These are phyloP conservation scores for Cheirogaleus medius DNA, from an alignment of 2,113 vertebrate genomes.

Conservation along the genomic window DNA sequence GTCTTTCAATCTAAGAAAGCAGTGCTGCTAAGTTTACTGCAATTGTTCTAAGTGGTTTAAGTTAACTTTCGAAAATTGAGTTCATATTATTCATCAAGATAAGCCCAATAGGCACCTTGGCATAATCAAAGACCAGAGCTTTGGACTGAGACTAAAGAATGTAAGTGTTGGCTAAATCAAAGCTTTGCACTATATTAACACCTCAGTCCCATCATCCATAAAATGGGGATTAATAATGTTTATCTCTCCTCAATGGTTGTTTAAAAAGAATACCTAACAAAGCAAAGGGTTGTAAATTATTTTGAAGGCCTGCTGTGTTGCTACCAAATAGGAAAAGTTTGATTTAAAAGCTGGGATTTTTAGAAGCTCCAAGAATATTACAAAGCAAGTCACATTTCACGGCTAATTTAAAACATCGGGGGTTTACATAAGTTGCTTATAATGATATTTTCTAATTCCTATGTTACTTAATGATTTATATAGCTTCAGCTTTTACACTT, in stretches of 20 bases:
- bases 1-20: background rate
- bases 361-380: constrained; percentile 62
- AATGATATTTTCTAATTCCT: constrained; percentile 63
- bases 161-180: constrained; percentile 12
- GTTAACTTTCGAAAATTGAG: background rate
- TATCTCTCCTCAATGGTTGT: background rate
- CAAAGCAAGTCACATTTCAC: constrained; percentile 66
- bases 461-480: constrained; percentile 57
- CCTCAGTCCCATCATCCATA: constrained; percentile 54
- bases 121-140: background rate
- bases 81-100: background rate
- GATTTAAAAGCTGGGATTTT: constrained; percentile 42
- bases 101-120: background rate
- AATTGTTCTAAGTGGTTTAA: background rate
- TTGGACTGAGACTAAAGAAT: constrained; percentile 22
- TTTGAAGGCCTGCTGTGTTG: constrained; percentile 23
- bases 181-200: constrained; percentile 32
- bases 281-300: constrained; percentile 60
- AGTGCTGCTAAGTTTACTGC: background rate
- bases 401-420: constrained; percentile 74
- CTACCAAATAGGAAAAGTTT: constrained; percentile 48
- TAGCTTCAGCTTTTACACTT: background rate
- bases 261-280: constrained; percentile 43
- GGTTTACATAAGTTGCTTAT: constrained; percentile 66
- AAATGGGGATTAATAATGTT: constrained; percentile 62